Evolutionary conservation across 2,888 invertebrate genomes (phyloP).

Genomic region (Cynaeus angustus): DNA sequence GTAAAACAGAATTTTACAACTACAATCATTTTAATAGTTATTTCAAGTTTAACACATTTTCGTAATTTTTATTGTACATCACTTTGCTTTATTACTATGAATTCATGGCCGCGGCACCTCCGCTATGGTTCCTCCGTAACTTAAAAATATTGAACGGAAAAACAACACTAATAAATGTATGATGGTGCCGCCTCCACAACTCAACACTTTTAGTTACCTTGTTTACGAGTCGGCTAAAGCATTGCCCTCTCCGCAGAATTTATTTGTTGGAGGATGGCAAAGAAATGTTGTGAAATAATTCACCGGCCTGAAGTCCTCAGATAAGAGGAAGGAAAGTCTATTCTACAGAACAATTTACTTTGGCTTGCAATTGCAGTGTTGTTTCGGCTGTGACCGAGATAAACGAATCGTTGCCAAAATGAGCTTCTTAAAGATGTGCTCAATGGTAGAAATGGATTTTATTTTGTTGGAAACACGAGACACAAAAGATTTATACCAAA

Average conservation of each 20-base stretch:
- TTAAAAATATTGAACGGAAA: background rate
- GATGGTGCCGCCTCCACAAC: slow-evolving; percentile 8
- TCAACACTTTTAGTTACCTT: slow-evolving; percentile 19
- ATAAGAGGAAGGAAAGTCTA: slow-evolving; percentile 19
- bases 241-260: slow-evolving; percentile 10
- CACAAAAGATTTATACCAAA: background rate
- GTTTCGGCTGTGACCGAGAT: slow-evolving; percentile 2
- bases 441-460: background rate
- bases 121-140: slow-evolving; percentile 7
- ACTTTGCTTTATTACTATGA: too few species aligned
- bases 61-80: too few species aligned
- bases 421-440: slow-evolving; percentile 7
- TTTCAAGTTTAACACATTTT: too few species aligned
- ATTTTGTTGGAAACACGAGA: slow-evolving; percentile 2
- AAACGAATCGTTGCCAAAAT: slow-evolving; percentile 1
- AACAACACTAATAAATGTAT: slow-evolving; percentile 27
- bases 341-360: slow-evolving; percentile 29
- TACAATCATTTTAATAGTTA: too few species aligned
- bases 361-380: slow-evolving; percentile 10
- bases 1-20: too few species aligned
- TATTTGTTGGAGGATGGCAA: slow-evolving; percentile 15
- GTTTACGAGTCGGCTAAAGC: slow-evolving; percentile 35
- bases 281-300: slow-evolving; percentile 27
- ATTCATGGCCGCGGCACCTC: slow-evolving; percentile 12
- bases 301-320: slow-evolving; percentile 19